phyloP scores from a whole-genome alignment of 2,797 vertebrate species.

The Brotula barbata region DNA sequence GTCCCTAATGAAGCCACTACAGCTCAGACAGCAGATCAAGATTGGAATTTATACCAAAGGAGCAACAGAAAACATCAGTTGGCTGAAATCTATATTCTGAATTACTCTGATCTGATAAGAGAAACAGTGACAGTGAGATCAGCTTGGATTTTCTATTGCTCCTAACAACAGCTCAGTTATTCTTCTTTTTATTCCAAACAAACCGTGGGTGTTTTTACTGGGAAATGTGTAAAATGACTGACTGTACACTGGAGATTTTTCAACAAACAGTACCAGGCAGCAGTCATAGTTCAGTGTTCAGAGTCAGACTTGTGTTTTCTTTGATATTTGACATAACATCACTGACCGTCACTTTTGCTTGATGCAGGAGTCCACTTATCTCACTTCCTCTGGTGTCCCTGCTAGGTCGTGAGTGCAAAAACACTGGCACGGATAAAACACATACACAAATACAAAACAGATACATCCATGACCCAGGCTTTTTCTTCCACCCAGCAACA shows the following conservation, averaged over 20 bases:
- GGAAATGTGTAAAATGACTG: not conserved
- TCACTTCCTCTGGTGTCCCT: not conserved
- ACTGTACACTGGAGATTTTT: not conserved
- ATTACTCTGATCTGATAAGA: no score
- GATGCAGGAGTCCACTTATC: not conserved
- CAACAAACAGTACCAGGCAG: no score
- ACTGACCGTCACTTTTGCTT: not conserved
- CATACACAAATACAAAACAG: conserved; percentile 12
- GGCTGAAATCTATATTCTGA: not conserved
- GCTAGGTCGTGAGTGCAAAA: no score
- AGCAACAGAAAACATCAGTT: not conserved
- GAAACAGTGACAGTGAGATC: not conserved
- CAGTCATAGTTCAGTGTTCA: conserved; percentile 2
- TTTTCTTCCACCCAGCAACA: conserved; percentile 52
- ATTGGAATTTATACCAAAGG: conserved; percentile 3
- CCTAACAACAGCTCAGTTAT: not conserved
- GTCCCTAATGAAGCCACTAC: not conserved
- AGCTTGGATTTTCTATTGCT: not conserved
- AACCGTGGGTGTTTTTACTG: not conserved
- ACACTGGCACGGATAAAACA: not conserved
- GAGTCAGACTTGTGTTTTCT: not conserved
- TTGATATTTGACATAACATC: not conserved
- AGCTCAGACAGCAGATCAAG: conserved; percentile 2
- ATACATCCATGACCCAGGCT: conserved; percentile 26
- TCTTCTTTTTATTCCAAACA: conserved; percentile 1